Conservation (phyloP, 2,113 vertebrate genomes). For the Lipophrys pholis region DNA sequence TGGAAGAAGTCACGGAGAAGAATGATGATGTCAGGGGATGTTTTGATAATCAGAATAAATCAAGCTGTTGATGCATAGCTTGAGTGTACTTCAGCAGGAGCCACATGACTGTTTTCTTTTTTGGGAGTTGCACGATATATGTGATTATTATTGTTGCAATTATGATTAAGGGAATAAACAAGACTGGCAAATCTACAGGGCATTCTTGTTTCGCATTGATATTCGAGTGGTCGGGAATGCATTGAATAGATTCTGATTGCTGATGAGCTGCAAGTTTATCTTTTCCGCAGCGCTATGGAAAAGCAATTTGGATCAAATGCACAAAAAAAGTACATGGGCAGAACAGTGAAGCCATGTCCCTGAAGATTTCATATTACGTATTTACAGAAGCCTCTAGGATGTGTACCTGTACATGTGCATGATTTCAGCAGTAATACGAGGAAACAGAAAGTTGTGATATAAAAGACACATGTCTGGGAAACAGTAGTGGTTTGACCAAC, state of each 20-base stretch:
- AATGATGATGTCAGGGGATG: constrained; percentile 68
- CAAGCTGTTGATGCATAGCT: constrained; percentile 45
- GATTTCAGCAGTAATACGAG: constrained; percentile 7
- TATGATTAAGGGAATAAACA: constrained; percentile 33
- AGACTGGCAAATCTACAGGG: constrained; percentile 32
- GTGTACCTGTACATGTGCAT: constrained; percentile 9
- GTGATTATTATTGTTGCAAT: constrained; percentile 40
- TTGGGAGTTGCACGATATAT: constrained; percentile 2
- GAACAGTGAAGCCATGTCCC: not conserved
- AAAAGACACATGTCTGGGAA: constrained; percentile 1
- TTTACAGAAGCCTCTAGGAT: not conserved
- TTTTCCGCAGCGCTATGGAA: not conserved
- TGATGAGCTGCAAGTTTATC: not conserved
- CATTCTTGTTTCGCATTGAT: not conserved
- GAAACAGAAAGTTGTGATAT: not conserved
- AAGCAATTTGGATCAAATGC: not conserved
- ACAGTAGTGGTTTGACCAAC: not conserved
- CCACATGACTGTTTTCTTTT: constrained; percentile 10
- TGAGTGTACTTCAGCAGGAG: constrained; percentile 30
- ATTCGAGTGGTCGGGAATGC: not conserved
- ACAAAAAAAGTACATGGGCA: not conserved
- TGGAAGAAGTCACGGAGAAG: constrained; percentile 56
- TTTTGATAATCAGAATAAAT: constrained; percentile 78
- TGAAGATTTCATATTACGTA: not conserved
- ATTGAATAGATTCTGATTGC: constrained; percentile 1